Evolutionary conservation across 1,140 invertebrate species (phyloP).

Genomic region (Drosophila pallidifrons): DNA sequence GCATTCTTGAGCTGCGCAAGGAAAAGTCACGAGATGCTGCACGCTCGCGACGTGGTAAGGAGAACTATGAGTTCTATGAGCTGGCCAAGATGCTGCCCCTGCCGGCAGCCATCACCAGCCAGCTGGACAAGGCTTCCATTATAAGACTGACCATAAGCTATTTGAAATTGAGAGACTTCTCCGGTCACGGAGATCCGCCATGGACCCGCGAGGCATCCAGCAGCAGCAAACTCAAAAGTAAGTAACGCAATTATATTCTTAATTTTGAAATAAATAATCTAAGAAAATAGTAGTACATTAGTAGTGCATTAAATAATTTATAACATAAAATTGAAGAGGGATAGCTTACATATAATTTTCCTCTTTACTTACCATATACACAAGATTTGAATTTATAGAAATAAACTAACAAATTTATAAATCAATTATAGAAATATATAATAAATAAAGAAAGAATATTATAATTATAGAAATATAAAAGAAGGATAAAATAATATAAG

Average conservation of each 20-base stretch:
- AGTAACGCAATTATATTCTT: conserved; percentile 65
- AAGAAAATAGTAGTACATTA: neutral
- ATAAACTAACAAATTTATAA: too few species aligned
- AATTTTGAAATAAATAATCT: neutral
- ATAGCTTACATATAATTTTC: too few species aligned
- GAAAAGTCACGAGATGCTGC: conserved; percentile 99
- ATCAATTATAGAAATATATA: too few species aligned
- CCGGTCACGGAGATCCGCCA: conserved; percentile 96
- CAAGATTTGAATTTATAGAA: too few species aligned
- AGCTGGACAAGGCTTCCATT: conserved; percentile 99
- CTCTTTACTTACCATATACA: too few species aligned
- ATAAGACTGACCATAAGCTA: conserved; percentile 99
- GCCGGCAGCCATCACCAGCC: conserved; percentile 97
- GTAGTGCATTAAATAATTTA: too few species aligned
- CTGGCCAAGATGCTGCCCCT: conserved; percentile 98
- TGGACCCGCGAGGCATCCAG: conserved; percentile 93
- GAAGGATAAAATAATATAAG: too few species aligned
- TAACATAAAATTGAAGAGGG: too few species aligned
- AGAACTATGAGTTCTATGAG: conserved; percentile 99
- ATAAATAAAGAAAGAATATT: too few species aligned
- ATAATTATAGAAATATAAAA: too few species aligned
- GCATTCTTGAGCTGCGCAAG: conserved; percentile 97
- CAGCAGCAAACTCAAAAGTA: conserved; percentile 95
- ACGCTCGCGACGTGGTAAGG: conserved; percentile 96
- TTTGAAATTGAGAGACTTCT: conserved; percentile 97